Evolutionary conservation across 2,888 invertebrate species (phyloP), one percentile per base, ranked within the genome.

Genomic region (Latrodectus elegans): DNA sequence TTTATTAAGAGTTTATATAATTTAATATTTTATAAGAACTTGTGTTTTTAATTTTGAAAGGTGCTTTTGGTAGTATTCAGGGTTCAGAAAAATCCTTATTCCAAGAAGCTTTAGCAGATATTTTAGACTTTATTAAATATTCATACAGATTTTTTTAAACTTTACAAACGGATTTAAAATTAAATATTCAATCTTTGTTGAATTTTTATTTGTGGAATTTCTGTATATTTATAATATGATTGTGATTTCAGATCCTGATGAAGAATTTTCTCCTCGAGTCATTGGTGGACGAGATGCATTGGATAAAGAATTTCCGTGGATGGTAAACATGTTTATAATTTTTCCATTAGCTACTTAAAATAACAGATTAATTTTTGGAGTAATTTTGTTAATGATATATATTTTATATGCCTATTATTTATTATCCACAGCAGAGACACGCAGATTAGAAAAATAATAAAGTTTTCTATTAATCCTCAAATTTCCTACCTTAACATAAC

Each of bases 231-330:
- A 38, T 38, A 0, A 38, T 38, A 38, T 38, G 6, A 38, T 38
- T 38, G 38, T 38, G 38, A 38, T 38, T 38, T 3, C 52, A 87
- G 87, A 87, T 49, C 53, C 70, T 12, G 81, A 82, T 52, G 81
- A 81, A 55, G 83, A 88, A 22, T 55, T 88, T 15, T 70, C 78
- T 17, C 83, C 88, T 38, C 14, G 89, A 51, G 87, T 89, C 11
- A 87, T 89, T 72, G 89, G 89, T 22, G 89, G 89, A n/a, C 22
- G 87, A 52, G 80, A 87, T 55, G 89, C 89, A 26, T 64, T 68
- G 3, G 81, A 87, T 11, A 80, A 67, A 15, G 89, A 89, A 81
- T 89, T 89, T 53, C 89, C 89, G 22, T 89, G 89, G 89, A 87
- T 87, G 89, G 89, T 88, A 80, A 71, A 26, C 12, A 64, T 72